phyloP scores from a whole-genome alignment of 2,797 vertebrate species.

The Paramormyrops hopkinsi region DNA sequence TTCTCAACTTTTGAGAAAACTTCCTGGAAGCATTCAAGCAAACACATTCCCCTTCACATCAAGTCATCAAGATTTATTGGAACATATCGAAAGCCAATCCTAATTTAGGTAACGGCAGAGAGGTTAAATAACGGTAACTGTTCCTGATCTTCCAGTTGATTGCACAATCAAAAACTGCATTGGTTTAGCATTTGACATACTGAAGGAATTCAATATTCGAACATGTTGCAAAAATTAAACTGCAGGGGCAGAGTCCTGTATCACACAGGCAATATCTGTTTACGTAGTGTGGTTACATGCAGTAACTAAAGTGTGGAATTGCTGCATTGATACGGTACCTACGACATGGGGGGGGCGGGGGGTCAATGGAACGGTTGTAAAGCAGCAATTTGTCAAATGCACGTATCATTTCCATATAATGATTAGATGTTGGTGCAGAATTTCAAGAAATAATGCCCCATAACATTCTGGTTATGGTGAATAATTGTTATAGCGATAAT shows the following conservation, averaged over 20 bases:
- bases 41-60: background rate
- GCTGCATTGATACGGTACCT: background rate
- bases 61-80: background rate
- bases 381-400: background rate
- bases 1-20: background rate
- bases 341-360: background rate
- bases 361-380: background rate
- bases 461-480: background rate
- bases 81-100: background rate
- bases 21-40: background rate
- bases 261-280: background rate
- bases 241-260: background rate
- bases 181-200: background rate
- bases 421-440: background rate
- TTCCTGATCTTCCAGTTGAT: background rate
- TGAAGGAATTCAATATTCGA: background rate
- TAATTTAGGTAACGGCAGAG: background rate
- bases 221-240: background rate
- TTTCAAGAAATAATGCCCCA: background rate
- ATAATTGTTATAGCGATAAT: background rate
- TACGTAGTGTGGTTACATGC: background rate
- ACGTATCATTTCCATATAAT: background rate
- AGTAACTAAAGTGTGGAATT: background rate
- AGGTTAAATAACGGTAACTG: background rate
- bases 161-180: background rate